These are phyloP conservation scores for Luperina testacea DNA, from an alignment of 2,888 invertebrate species.

Conservation along the genomic window DNA sequence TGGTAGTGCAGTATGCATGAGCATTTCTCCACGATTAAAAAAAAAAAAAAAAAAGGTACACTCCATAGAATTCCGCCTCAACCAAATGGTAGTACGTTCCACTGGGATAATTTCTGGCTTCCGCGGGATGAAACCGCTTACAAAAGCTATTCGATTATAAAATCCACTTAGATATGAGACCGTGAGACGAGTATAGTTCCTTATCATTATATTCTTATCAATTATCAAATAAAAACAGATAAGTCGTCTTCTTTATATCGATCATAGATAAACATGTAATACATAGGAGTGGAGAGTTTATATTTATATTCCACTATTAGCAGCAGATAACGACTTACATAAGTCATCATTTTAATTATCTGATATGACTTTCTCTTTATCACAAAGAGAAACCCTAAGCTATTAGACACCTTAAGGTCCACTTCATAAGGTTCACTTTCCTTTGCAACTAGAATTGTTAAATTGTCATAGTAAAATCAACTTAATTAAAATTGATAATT, in stretches of 20 bases:
- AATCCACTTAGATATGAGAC: neutral
- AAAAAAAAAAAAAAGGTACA: too few relatives aligned
- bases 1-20: too few relatives aligned
- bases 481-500: neutral
- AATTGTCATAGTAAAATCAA: neutral
- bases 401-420: neutral
- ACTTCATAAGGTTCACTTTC: neutral
- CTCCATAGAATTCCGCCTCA: neutral
- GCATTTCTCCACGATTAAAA: too few relatives aligned
- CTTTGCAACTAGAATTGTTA: neutral
- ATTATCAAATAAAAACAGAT: conserved; percentile 30
- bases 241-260: conserved; percentile 20
- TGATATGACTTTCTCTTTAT: conserved; percentile 28
- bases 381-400: neutral
- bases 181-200: neutral
- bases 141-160: neutral
- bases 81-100: neutral
- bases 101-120: neutral
- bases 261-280: neutral
- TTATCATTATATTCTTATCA: conserved; percentile 28
- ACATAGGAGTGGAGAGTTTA: neutral
- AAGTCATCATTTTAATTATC: conserved; percentile 24
- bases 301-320: conserved; percentile 10
- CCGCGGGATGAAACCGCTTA: neutral
- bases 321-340: conserved; percentile 25